Evolutionary conservation across 2,113 vertebrate species (phyloP).

Genomic region (Donacobius atricapilla): DNA sequence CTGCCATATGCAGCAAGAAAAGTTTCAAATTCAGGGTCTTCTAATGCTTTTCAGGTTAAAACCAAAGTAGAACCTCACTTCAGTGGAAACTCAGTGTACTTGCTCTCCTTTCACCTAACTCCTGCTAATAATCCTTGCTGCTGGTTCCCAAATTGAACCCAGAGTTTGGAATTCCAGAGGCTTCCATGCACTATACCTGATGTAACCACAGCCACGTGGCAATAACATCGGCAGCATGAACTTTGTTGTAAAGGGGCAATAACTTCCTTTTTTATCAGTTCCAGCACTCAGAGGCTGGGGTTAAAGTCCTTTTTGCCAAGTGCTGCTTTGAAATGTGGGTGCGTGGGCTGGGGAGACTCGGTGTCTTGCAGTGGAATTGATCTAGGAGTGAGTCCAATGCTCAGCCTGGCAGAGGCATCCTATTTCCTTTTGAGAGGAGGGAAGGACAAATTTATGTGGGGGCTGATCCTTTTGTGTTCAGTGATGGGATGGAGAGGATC

Average conservation of each 20-base stretch:
- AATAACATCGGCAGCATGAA: background rate
- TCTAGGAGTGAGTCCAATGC: conserved; percentile 22
- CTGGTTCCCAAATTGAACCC: background rate
- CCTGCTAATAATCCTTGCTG: background rate
- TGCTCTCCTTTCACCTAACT: background rate
- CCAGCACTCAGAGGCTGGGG: background rate
- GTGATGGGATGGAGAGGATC: background rate
- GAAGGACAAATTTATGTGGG: background rate
- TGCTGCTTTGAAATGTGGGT: background rate
- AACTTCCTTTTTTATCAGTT: background rate
- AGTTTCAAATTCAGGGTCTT: background rate
- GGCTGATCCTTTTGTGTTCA: background rate
- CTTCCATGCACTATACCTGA: background rate
- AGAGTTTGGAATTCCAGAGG: background rate
- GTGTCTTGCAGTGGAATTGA: background rate
- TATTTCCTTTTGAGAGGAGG: background rate
- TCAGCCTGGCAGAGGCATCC: conserved; percentile 19
- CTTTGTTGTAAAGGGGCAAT: background rate
- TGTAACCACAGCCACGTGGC: background rate
- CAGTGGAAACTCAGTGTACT: background rate
- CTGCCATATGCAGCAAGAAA: background rate
- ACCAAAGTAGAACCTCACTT: background rate
- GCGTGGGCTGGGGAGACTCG: background rate
- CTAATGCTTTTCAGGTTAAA: background rate
- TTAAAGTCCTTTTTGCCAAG: background rate